Percentiles rank a stretch among this genome's conserved stretches.
phyloP scores from a whole-genome alignment of 2,113 vertebrate species.

The Psophia crepitans region DNA sequence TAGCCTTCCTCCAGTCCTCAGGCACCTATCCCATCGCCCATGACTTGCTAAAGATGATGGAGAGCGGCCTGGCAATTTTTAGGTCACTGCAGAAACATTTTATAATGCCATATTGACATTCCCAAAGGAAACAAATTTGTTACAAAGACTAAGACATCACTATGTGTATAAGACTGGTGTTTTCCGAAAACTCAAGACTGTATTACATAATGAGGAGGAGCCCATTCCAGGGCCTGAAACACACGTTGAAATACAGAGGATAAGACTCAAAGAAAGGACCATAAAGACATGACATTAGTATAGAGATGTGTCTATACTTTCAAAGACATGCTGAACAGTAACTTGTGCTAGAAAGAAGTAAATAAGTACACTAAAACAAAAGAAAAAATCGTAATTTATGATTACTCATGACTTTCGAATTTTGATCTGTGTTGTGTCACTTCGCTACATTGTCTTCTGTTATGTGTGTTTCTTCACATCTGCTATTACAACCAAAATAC shows the following conservation, averaged over 20 bases:
- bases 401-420: neutral
- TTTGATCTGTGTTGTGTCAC: neutral
- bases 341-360: neutral
- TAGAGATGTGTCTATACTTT: neutral
- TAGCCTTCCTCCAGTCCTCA: too few relatives aligned
- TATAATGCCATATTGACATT: neutral
- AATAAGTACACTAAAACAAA: neutral
- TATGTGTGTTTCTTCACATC: neutral
- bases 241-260: neutral
- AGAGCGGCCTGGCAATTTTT: too few relatives aligned
- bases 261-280: neutral
- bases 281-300: neutral
- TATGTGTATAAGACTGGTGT: neutral
- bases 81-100: neutral
- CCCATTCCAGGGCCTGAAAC: neutral
- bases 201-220: neutral
- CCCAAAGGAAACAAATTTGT: neutral
- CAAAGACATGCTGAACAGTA: neutral
- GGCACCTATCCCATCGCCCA: too few relatives aligned
- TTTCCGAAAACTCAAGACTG: neutral
- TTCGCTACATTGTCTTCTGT: neutral
- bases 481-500: neutral
- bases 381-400: neutral
- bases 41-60: too few relatives aligned
- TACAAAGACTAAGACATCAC: neutral